phyloP scores from a whole-genome alignment of 2,797 vertebrate genomes.

The Halcyon chelicuti region DNA sequence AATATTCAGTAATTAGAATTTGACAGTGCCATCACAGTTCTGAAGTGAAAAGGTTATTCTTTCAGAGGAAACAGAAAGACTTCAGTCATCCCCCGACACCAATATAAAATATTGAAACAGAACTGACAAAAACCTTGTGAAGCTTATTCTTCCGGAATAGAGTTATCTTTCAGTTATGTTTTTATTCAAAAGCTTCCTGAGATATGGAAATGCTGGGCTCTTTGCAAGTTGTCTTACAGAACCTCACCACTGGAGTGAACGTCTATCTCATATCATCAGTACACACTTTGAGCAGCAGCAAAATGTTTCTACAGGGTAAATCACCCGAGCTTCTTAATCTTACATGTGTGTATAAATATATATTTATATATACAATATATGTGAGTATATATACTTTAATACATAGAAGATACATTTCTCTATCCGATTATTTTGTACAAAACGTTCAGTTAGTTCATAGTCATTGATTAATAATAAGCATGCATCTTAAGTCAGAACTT shows the following conservation, averaged over 20 bases:
- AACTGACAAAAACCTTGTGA: neutral
- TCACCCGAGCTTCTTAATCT: neutral
- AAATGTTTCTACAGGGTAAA: neutral
- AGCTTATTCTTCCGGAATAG: neutral
- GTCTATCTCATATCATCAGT: rapidly evolving
- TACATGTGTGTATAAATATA: neutral
- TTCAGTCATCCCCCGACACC: neutral
- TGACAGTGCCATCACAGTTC: neutral
- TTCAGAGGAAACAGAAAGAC: neutral
- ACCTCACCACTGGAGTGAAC: neutral
- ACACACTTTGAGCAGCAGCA: neutral
- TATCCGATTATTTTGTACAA: neutral
- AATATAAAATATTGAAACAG: neutral
- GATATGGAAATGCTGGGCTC: neutral
- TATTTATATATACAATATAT: neutral
- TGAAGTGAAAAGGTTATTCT: neutral
- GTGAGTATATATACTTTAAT: neutral
- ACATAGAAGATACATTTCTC: neutral
- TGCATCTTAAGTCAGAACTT: neutral
- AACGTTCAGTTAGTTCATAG: neutral
- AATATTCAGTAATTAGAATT: slow-evolving; percentile 4
- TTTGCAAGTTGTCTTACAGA: neutral
- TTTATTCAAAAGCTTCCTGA: neutral
- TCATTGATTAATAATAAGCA: neutral
- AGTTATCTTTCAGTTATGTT: neutral